Percentiles rank a stretch among this genome's conserved stretches.
Evolutionary conservation across 2,888 invertebrate genomes (phyloP).

Genomic region (Spialia ferax): DNA sequence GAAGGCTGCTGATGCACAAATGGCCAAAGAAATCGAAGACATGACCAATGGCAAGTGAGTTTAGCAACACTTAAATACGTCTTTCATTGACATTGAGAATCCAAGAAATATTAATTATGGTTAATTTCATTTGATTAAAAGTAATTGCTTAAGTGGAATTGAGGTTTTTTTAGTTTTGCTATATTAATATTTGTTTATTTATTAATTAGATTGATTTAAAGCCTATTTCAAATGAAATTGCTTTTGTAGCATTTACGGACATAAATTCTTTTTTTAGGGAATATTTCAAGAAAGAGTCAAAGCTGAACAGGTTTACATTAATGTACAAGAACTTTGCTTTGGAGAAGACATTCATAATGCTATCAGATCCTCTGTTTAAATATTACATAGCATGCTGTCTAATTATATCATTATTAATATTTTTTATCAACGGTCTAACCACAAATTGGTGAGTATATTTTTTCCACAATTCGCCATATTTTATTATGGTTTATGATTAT

Average conservation of each 20-base stretch:
- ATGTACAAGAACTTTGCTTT: slow-evolving; percentile 80
- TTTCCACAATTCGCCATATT: slow-evolving; percentile 21
- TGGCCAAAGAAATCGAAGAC: slow-evolving; percentile 93
- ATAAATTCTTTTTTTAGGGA: slow-evolving; percentile 84
- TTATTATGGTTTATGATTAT: no score
- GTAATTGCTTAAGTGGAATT: no score
- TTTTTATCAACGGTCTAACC: slow-evolving; percentile 71
- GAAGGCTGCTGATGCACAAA: slow-evolving; percentile 90
- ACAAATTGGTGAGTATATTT: slow-evolving; percentile 68
- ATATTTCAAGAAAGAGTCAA: slow-evolving; percentile 88
- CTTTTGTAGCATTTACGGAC: background rate
- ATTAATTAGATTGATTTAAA: no score
- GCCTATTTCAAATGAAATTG: no score
- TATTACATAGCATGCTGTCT: slow-evolving; percentile 87
- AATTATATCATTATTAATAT: slow-evolving; percentile 66
- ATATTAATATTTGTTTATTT: no score
- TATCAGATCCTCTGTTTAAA: slow-evolving; percentile 94
- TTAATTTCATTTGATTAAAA: no score
- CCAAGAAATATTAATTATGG: background rate
- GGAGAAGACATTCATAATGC: slow-evolving; percentile 91
- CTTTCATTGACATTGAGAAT: background rate
- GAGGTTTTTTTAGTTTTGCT: no score
- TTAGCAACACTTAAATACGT: background rate
- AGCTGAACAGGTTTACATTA: slow-evolving; percentile 82
- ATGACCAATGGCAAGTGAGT: slow-evolving; percentile 93